A percentile compares a stretch with the other conserved stretches of the same genome.
phyloP scores from a whole-genome alignment of 2,113 vertebrate genomes.

The Calidris pygmaea region DNA sequence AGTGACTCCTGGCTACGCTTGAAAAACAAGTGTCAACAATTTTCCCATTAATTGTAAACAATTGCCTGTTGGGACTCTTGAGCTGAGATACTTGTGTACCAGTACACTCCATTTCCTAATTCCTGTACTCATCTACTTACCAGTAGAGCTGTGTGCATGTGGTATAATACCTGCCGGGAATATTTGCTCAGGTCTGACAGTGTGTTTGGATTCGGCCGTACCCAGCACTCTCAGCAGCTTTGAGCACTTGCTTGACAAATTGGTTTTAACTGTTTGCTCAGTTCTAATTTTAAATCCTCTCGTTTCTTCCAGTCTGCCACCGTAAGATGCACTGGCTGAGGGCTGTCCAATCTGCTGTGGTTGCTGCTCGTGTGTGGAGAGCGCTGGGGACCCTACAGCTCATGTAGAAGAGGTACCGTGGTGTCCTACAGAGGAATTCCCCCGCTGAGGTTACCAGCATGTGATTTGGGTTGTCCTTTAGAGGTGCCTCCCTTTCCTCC shows the following conservation, averaged over 20 bases:
- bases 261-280: not conserved
- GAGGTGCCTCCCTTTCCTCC: not conserved
- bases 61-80: not conserved
- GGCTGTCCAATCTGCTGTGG: not conserved
- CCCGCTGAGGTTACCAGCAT: not conserved
- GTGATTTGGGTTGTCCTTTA: not conserved
- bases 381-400: not conserved
- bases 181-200: not conserved
- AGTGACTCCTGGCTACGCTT: not conserved
- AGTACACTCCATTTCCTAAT: not conserved
- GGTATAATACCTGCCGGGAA: accelerated
- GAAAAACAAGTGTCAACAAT: not conserved
- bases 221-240: not conserved
- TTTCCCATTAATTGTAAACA: not conserved
- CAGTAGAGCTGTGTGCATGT: not conserved
- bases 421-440: not conserved
- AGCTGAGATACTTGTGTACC: not conserved
- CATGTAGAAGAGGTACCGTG: not conserved
- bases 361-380: not conserved
- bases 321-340: too few species aligned
- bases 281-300: not conserved
- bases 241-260: not conserved
- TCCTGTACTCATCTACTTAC: not conserved
- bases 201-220: not conserved
- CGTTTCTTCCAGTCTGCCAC: not conserved